Base-by-base conservation (phyloP, 2,888 invertebrate species). In the Rhagium mordax region DNA sequence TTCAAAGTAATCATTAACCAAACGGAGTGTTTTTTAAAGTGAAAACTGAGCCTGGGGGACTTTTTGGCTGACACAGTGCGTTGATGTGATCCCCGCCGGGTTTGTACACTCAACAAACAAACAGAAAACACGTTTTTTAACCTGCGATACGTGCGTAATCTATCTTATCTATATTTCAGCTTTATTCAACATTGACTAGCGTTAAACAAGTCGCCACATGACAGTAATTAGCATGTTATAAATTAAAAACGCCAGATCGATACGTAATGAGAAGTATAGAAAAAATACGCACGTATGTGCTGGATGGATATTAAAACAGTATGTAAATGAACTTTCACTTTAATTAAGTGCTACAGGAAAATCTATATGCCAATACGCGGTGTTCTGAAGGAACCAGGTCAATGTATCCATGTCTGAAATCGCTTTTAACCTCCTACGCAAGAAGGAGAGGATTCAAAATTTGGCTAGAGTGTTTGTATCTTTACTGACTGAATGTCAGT, bases 121-220 rank as follows among this genome's bases (percentile, higher is more conserved):
- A 41, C 41, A 41, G 0, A n/a, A 41, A 41, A n/a, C 41, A 13
- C n/a, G n/a, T 41, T 41, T 41, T 41, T 41, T 55, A 21, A 24
- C n/a, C 10, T 55, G 24, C 2, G 13, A 24, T n/a, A 33, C 33
- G 10, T 18, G 33, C 16, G 33, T 10, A 33, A 16, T 59, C 33
- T 41, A 29, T 59, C 59, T 59, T 59, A 59, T 59, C 59, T 8
- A 33, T 33, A 41, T 29, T 59, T 29, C 29, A 59, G 6, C 33
- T 2, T 33, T 33, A 59, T 59, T 33, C 18, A 24, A 13, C 59
- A 59, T 15, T n/a, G 18, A 33, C 61, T 41, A 6, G 15, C 21
- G 21, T 2, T 18, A 21, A 61, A 61, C 18, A 61, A 20, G 5
- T 21, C 1, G 8, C 33, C 15, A 15, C 41, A n/a, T 15, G 21